These are phyloP conservation scores for Baccha elongata DNA, from an alignment of 2,888 invertebrate genomes.

Conservation along the genomic window DNA sequence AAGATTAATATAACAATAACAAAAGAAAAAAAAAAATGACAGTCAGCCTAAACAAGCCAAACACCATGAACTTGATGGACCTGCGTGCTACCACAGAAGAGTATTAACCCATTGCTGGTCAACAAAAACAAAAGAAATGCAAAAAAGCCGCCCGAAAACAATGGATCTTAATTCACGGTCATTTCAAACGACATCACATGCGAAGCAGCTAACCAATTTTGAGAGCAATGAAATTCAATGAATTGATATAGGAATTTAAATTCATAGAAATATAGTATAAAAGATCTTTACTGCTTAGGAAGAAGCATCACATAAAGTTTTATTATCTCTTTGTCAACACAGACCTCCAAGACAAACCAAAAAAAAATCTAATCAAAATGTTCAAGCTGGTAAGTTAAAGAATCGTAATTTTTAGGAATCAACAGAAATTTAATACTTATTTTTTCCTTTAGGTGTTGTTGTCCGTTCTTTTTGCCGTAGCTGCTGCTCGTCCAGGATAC, in stretches of 20 bases:
- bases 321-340: slow-evolving; percentile 76
- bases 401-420: neutral
- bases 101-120: no score
- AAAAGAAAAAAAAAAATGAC: slow-evolving; percentile 30
- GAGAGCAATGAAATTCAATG: slow-evolving; percentile 16
- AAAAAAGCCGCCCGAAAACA: slow-evolving; percentile 39
- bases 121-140: slow-evolving; percentile 1
- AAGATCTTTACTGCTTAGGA: slow-evolving; percentile 14
- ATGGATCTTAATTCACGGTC: slow-evolving; percentile 59
- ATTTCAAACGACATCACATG: slow-evolving; percentile 15
- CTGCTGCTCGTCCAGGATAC: slow-evolving; percentile 79
- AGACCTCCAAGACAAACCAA: slow-evolving; percentile 76
- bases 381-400: slow-evolving; percentile 79
- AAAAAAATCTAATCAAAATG: slow-evolving; percentile 76
- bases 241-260: neutral
- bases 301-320: slow-evolving; percentile 40
- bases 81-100: slow-evolving; percentile 16
- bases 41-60: neutral
- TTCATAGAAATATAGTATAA: slow-evolving; percentile 33
- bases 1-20: slow-evolving; percentile 17
- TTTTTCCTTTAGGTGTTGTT: slow-evolving; percentile 76
- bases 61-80: slow-evolving; percentile 52
- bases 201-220: slow-evolving; percentile 21
- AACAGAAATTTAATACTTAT: no score
- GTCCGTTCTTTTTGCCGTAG: slow-evolving; percentile 79